phyloP scores from a whole-genome alignment of 2,113 vertebrate species.

The Neomonachus schauinslandi region DNA sequence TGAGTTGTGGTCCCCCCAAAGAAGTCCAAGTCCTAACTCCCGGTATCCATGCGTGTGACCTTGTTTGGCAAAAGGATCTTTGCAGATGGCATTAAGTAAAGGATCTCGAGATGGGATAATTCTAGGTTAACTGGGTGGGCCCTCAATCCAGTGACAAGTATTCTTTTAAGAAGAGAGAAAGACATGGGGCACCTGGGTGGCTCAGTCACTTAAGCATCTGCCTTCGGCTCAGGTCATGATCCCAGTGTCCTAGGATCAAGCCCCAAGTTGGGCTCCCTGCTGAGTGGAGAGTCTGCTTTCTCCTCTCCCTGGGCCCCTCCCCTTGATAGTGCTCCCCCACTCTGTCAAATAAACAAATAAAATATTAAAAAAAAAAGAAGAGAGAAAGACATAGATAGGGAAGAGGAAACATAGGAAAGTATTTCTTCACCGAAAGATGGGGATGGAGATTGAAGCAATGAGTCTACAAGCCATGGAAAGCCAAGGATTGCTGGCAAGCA shows the following conservation, averaged over 20 bases:
- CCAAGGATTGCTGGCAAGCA: background rate
- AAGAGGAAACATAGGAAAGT: background rate
- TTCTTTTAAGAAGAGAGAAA: background rate
- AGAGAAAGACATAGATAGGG: background rate
- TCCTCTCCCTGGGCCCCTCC: no score
- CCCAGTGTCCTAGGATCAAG: no score
- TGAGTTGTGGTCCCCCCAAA: background rate
- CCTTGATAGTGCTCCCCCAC: no score
- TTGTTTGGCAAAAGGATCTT: background rate
- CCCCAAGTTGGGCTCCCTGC: no score
- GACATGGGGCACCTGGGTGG: no score
- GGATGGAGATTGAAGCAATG: background rate
- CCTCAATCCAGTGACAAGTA: background rate
- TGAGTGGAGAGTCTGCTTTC: no score
- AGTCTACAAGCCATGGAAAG: background rate
- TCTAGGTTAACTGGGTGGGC: background rate
- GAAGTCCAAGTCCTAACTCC: background rate
- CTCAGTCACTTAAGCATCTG: no score
- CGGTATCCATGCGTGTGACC: background rate
- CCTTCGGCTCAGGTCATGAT: no score
- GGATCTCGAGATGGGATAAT: background rate
- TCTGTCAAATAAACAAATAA: no score
- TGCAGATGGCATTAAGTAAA: background rate
- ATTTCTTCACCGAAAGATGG: background rate
- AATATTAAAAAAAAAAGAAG: background rate